Evolutionary conservation across 2,888 invertebrate species (phyloP), one percentile per base, ranked within the genome.

Genomic region (Gibbula magus): DNA sequence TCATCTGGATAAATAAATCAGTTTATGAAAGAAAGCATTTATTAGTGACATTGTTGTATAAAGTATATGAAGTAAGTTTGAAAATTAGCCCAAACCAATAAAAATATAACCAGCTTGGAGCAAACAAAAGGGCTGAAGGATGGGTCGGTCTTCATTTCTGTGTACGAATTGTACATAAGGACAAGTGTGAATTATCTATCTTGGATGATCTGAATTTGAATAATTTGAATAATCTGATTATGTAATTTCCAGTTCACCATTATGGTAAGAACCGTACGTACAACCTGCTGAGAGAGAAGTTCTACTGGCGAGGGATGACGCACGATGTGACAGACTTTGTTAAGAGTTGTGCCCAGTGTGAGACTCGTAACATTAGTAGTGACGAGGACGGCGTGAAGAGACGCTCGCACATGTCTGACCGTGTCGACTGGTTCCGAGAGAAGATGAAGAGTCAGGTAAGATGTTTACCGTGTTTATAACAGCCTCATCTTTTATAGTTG

Each of bases 291-390:
- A 75, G 75, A 13, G 81, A 80, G 32, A 79, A 67, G 3, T 79
- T 77, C 51, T 88, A 84, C 77, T 88, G 88, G 88, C 81, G 83
- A 76, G 87, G 87, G 10, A 86, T 87, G 86, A 86, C 84, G 39
- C 80, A 84, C 32, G 88, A 88, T 77, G 77, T 87, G 32, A 83
- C 84, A 8, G 32, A 54, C 75, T 75, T 22, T 8, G 32, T 54
- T 4, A 75, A 73, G 78, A 74, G 35, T 29, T 73, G 56, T 20
- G n/a, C 52, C 18, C 53, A 56, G 35, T 16, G 18, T 20, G 29
- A 29, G 56, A 20, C 53, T 53, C 22, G 29, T 4, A 22, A 52
- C 45, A 22, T 52, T 22, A 52, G 53, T 52, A 32, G 35, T 35
- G 81, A 83, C 25, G 80, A 81, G 16, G 75, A 79, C 20, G 51